Base-by-base conservation (phyloP, 2,797 vertebrate species). In the Sitta carolinensis region DNA sequence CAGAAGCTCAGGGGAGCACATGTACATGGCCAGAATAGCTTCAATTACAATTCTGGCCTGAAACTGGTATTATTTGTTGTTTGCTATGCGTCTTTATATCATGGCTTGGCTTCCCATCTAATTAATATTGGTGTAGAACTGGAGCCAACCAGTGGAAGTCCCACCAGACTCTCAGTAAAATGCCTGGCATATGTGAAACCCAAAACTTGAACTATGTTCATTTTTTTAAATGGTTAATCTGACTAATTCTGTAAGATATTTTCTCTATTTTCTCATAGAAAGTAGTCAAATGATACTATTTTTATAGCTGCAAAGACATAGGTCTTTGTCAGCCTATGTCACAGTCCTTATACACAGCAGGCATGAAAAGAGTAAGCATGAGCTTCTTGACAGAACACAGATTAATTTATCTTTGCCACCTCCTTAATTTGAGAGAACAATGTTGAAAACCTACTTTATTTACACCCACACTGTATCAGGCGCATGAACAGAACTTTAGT, bases 401-500 rank as follows among this genome's bases (percentile, higher is more conserved):
- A 90, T 81, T n/a, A 94, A 96, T 95, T 91, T 96, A 89, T 94
- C 91, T 88, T 82, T 84, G 45, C 93, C 91, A 91, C 89, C 96
- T 95, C 94, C 85, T 94, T 94, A 86, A 94, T 91, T 88, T 94
- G 57, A 90, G 77, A 82, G 96, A 96, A 97, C 95, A 96, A 94
- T 95, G 80, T 89, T 97, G 87, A 96, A 97, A 96, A 94, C 91
- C 80, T 93, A 93, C 85, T 94, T 93, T 94, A 91, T 96, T 91
- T 91, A 95, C 96, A 77, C 96, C 95, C 77, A 96, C 95, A 13
- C 82, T 82, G 70, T 84, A 92, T 95, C 95, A 96, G 92, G 84
- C 94, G 13, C 85, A 93, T 10, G 95, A 96, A 95, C 91, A 96
- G 94, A 95, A 93, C 84, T 92, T 94, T 77, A 85, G 90, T 94